Conservation (phyloP, 1,140 invertebrate species). For the Grapholita molesta region DNA sequence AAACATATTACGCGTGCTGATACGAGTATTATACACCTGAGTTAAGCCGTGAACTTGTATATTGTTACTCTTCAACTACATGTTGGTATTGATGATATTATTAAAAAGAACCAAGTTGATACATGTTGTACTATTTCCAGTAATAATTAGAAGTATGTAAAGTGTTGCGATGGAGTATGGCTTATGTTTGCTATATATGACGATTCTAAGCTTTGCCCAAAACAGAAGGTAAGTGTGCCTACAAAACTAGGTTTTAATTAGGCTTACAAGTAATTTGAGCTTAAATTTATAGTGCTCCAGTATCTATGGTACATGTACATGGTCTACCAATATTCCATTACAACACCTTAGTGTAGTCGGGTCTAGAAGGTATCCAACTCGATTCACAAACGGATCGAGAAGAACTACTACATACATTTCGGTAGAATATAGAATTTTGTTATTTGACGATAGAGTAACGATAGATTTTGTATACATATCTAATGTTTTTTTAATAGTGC, state of each 20-base stretch:
- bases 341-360: slow-evolving; percentile 52
- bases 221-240: slow-evolving; percentile 53
- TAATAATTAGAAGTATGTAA: slow-evolving; percentile 45
- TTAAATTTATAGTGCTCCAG: slow-evolving; percentile 25
- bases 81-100: not conserved
- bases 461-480: slow-evolving; percentile 25
- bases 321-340: slow-evolving; percentile 68
- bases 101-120: not conserved
- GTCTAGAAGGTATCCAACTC: slow-evolving; percentile 18
- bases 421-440: slow-evolving; percentile 45
- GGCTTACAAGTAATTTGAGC: slow-evolving; percentile 39
- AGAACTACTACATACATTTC: slow-evolving; percentile 29
- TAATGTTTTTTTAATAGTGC: slow-evolving; percentile 23
- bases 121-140: slow-evolving; percentile 34
- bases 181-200: slow-evolving; percentile 58
- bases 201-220: slow-evolving; percentile 49
- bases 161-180: slow-evolving; percentile 76
- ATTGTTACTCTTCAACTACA: no score
- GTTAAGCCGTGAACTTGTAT: no score
- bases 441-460: slow-evolving; percentile 32
- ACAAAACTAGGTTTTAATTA: slow-evolving; percentile 34
- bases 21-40: no score
- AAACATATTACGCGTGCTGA: no score
- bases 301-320: slow-evolving; percentile 24
- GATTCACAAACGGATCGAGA: slow-evolving; percentile 27